Evolutionary conservation across 2,797 vertebrate genomes (phyloP).

Genomic region (Dendrocincla tyrannina): DNA sequence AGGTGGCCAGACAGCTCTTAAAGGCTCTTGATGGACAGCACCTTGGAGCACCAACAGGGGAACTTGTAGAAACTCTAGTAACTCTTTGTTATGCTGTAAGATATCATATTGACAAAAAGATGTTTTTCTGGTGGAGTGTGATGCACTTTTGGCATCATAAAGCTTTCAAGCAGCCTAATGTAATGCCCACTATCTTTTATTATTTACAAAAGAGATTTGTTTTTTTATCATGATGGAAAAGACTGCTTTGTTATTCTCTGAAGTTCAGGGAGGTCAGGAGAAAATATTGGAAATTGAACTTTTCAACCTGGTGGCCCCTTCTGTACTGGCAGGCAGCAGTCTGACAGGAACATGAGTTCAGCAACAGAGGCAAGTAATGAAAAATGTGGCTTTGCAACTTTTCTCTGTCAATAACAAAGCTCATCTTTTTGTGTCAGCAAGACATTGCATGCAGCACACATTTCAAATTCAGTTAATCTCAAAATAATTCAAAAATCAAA

Average conservation of each 20-base stretch:
- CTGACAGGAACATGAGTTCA: slow-evolving; percentile 46
- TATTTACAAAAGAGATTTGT: background rate
- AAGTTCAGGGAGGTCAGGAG: slow-evolving; percentile 48
- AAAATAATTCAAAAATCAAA: slow-evolving; percentile 83
- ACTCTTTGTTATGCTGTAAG: background rate
- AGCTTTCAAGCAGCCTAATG: background rate
- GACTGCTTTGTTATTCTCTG: background rate
- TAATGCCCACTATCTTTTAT: slow-evolving; percentile 8
- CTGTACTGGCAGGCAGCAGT: slow-evolving; percentile 19
- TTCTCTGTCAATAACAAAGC: slow-evolving; percentile 76
- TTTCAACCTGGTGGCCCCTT: slow-evolving; percentile 53
- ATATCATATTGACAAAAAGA: background rate
- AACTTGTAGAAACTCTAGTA: background rate
- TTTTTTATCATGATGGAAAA: background rate
- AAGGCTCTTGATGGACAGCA: background rate
- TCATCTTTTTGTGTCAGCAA: slow-evolving; percentile 75
- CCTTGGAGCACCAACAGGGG: background rate
- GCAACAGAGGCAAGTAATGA: slow-evolving; percentile 49
- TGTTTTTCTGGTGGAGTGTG: background rate
- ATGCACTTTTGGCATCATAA: slow-evolving; percentile 1
- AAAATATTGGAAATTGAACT: slow-evolving; percentile 68
- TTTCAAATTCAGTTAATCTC: slow-evolving; percentile 83
- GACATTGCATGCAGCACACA: slow-evolving; percentile 71
- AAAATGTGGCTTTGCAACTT: slow-evolving; percentile 71
- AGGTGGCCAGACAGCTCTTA: background rate